Base-by-base conservation (phyloP, 2,113 vertebrate genomes). In the Nansenia antarctica region DNA sequence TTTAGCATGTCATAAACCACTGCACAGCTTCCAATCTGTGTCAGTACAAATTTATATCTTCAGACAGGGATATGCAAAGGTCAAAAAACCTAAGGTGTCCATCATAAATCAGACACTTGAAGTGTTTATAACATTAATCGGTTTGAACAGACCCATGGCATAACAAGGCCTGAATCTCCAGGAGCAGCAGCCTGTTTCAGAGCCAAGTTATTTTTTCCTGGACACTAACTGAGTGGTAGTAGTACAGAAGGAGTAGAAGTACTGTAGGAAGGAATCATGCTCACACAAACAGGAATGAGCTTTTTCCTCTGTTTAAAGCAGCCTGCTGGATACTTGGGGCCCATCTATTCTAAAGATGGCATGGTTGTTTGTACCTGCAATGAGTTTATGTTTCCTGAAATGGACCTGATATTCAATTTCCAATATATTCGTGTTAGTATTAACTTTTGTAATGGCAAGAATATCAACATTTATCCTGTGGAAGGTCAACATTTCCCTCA, bases 1-100 rank as follows among this genome's bases (percentile, higher is more conserved):
- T 91, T 92, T 92, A 92, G 87, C 92, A 91, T 92, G 91, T 92
- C 92, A 92, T 92, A 93, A 93, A 92, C 81, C 82, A 82, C 86
- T 86, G 89, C 91, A 93, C 92, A 92, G 86, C 88, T 86, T 90
- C 91, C 91, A 92, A 93, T 92, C 90, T 91, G 89, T 92, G 92
- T 93, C 92, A 91, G 76, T 84, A 88, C 88, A 87, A 91, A 92
- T 93, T 90, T 92, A 92, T 92, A 90, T 88, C 89, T 89, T 90
- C 87, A 91, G 91, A 90, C 89, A 86, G 87, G 89, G 87, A 92
- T 91, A 92, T 92, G 90, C 91, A 92, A 91, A 93, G 91, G 91
- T 92, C 90, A 92, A 86, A 90, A 91, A 92, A 91, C 87, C 91
- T 86, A 86, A 86, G 89, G 90, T 92, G 90, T 91, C 89, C 79